These are phyloP conservation scores for Melanostoma mellinum DNA, from an alignment of 2,888 invertebrate species.

Conservation along the genomic window DNA sequence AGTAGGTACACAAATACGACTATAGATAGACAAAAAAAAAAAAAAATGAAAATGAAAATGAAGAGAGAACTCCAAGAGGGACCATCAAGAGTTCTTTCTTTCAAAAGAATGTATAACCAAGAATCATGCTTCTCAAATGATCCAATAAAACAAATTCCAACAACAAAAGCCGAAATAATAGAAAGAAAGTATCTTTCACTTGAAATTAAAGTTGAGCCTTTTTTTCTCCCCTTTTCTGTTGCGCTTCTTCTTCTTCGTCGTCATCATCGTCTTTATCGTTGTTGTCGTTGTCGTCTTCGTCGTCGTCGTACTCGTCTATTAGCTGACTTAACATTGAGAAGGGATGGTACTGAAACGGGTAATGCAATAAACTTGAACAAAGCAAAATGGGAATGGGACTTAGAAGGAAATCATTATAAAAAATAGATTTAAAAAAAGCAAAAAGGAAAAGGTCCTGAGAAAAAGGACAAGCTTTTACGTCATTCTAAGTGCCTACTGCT, in stretches of 20 bases:
- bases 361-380: slow-evolving; percentile 72
- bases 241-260: slow-evolving; percentile 42
- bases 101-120: slow-evolving; percentile 39
- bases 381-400: slow-evolving; percentile 49
- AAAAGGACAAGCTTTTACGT: slow-evolving; percentile 33
- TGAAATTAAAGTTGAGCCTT: slow-evolving; percentile 67
- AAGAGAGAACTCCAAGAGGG: slow-evolving; percentile 10
- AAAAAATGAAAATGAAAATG: not conserved
- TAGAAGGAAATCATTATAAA: slow-evolving; percentile 56
- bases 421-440: slow-evolving; percentile 11
- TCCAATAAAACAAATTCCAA: slow-evolving; percentile 68
- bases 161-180: slow-evolving; percentile 42
- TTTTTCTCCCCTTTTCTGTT: slow-evolving; percentile 60
- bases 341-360: slow-evolving; percentile 23
- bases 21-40: slow-evolving; percentile 14
- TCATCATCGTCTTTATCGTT: not conserved
- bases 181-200: slow-evolving; percentile 50
- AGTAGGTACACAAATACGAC: not conserved
- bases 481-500: slow-evolving; percentile 8
- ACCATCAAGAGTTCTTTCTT: slow-evolving; percentile 24
- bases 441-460: slow-evolving; percentile 17
- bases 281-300: not conserved
- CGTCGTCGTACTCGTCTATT: slow-evolving; percentile 39
- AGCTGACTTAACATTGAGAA: slow-evolving; percentile 34
- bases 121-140: slow-evolving; percentile 64